phyloP scores from a whole-genome alignment of 92 coral and sea anemone genomes.

The Palythoa grandis region DNA sequence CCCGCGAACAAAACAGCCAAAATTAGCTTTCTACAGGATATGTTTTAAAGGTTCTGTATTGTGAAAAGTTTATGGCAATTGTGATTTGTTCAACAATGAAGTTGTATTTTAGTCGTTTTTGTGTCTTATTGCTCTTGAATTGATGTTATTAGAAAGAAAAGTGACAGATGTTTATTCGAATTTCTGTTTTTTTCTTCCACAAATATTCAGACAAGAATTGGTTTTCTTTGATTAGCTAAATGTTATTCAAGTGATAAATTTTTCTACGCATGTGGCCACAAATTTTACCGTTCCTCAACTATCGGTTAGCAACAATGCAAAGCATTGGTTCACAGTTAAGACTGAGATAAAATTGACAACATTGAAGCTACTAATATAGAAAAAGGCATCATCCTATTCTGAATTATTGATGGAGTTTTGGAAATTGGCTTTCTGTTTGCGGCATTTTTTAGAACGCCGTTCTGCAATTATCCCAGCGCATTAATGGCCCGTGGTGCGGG shows the following conservation, averaged over 20 bases:
- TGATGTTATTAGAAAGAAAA: background rate
- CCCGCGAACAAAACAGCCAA: background rate
- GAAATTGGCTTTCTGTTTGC: constrained; percentile 38
- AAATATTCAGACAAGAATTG: constrained; percentile 32
- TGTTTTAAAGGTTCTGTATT: background rate
- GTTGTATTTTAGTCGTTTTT: background rate
- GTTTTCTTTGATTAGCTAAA: constrained; percentile 22
- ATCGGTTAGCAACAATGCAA: constrained; percentile 15
- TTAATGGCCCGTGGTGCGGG: constrained; percentile 34
- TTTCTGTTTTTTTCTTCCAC: constrained; percentile 7
- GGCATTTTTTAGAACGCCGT: constrained; percentile 28
- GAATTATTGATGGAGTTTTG: constrained; percentile 37
- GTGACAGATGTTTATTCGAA: constrained; percentile 28
- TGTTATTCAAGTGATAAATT: constrained; percentile 14
- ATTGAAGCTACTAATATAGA: constrained; percentile 28
- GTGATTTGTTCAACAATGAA: background rate
- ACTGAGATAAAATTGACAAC: constrained; percentile 30
- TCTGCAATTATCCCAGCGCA: constrained; percentile 1
- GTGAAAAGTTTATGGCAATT: background rate
- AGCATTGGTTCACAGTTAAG: constrained; percentile 26
- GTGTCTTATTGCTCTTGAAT: background rate
- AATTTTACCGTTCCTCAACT: constrained; percentile 9
- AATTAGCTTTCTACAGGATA: background rate
- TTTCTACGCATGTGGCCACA: constrained; percentile 8
- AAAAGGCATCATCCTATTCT: background rate